A percentile compares a stretch with the other conserved stretches of the same genome.
These are phyloP conservation scores for Sprattus sprattus DNA, from an alignment of 2,113 vertebrate genomes.

Conservation along the genomic window DNA sequence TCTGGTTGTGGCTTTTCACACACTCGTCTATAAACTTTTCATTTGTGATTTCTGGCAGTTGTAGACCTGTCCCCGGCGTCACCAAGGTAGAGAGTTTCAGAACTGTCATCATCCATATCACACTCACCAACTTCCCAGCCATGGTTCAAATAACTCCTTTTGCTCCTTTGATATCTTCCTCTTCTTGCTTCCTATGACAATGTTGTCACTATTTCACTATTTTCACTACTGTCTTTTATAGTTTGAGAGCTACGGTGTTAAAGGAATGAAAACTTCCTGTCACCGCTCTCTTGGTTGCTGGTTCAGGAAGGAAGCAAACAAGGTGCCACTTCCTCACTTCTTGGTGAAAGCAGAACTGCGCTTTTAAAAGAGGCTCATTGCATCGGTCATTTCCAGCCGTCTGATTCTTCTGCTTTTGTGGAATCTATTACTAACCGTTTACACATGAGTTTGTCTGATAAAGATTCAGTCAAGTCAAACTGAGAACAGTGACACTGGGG, in stretches of 20 bases:
- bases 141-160: neutral
- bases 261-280: too few species aligned
- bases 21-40: constrained; percentile 50
- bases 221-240: neutral
- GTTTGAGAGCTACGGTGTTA: neutral
- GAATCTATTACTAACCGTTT: too few species aligned
- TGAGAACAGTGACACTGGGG: too few species aligned
- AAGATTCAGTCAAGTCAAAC: too few species aligned
- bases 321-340: neutral
- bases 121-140: neutral
- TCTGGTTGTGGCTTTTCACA: constrained; percentile 55
- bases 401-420: neutral
- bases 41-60: constrained; percentile 53
- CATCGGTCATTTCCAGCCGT: neutral
- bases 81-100: neutral
- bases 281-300: neutral
- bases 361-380: neutral
- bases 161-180: neutral
- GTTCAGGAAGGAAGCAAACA: neutral
- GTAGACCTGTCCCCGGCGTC: neutral
- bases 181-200: neutral
- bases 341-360: neutral
- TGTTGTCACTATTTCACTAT: neutral
- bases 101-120: neutral
- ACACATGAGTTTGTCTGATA: too few species aligned